Evolutionary conservation across 2,888 invertebrate genomes (phyloP), one percentile per base, ranked within the genome.

Genomic region (Drepana falcataria): DNA sequence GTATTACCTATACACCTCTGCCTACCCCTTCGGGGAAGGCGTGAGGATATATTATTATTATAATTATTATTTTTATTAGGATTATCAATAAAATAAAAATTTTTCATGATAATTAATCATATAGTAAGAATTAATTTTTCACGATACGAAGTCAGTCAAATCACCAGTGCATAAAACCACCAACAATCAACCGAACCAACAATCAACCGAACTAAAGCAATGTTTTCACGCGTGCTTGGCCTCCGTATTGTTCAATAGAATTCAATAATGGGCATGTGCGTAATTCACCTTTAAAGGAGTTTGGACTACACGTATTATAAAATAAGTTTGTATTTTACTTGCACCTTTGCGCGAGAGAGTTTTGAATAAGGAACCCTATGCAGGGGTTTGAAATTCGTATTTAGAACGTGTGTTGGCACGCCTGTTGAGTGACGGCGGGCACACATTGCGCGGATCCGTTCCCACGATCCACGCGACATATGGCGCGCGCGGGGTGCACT

Each of bases 381-480:
- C 5, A 56, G 49, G 47, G 49, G 41, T 51, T 59, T 62, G 55
- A 75, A 70, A 68, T 66, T 69, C 59, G 61, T 66, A 71, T 66
- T 69, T 75, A 55, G 66, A 63, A 59, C 64, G 69, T 53, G 53
- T 58, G 66, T 59, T 60, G 64, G 79, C 37, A 81, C 81, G 84
- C 44, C 44, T 44, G 83, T 84, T 81, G 79, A 86, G 77, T 78
- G 74, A 75, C 68, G 73, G 76, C 68, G 73, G 77, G 81, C 81
- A 79, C 82, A 85, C 84, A 86, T 89, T 89, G 87, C 85, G 85
- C 81, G 79, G 77, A 73, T 73, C 73, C 71, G 70, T 66, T 75
- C 83, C 81, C 81, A 78, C 90, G 90, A 77, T 85, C 79, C 81
- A 81, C 79, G 85, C 86, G 89, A 83, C 90, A 91, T 87, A 88